Conservation (phyloP, 37 sponge, comb jelly and placozoan species). For the Ephydatia muelleri region DNA sequence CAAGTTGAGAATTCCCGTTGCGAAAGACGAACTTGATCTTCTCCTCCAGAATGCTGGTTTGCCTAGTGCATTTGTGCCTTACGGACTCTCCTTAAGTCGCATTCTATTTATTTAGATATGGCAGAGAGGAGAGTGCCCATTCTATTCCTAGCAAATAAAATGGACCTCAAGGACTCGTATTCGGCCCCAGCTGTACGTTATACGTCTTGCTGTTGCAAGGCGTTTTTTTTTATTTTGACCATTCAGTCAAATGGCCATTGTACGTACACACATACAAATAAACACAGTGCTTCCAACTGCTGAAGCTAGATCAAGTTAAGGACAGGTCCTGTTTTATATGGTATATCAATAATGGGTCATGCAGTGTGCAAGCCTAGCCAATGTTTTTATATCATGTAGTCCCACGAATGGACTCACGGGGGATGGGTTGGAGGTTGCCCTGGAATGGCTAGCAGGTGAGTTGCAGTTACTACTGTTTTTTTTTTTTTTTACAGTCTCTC, state of each 20-base stretch:
- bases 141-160: conserved; percentile 93
- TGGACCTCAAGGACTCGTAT: conserved; percentile 86
- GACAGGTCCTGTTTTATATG: conserved; percentile 88
- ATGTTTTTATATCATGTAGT: conserved; percentile 41
- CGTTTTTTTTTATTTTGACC: not conserved
- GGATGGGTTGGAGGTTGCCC: conserved; percentile 88
- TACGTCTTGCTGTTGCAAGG: not conserved
- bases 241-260: not conserved
- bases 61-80: not conserved
- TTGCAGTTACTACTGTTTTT: not conserved
- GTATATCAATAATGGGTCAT: conserved; percentile 47
- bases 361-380: no score
- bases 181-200: conserved; percentile 46
- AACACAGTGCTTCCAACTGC: conserved; percentile 43
- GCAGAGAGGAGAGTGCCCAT: conserved; percentile 71
- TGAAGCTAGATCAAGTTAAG: conserved; percentile 73
- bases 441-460: conserved; percentile 89
- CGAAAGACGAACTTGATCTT: conserved; percentile 90
- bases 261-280: not conserved
- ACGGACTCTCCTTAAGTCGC: not conserved
- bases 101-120: conserved; percentile 44
- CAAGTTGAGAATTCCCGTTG: conserved; percentile 90
- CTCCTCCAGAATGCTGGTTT: conserved; percentile 80
- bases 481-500: not conserved
- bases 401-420: conserved; percentile 97